Evolutionary conservation across 2,797 vertebrate genomes (phyloP).

Genomic region (Acanthiza pusilla): DNA sequence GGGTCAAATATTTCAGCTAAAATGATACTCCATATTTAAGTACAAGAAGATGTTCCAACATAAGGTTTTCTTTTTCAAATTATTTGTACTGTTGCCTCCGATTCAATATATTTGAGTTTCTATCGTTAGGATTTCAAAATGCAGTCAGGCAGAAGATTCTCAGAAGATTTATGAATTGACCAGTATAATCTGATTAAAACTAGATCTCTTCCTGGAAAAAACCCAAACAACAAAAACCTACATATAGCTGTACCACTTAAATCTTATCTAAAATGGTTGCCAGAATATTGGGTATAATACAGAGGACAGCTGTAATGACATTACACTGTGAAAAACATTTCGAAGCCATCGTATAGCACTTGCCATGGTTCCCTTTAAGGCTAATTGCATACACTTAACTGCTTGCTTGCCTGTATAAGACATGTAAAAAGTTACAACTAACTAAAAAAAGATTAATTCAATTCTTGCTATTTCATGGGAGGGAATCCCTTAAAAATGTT

Average conservation of each 20-base stretch:
- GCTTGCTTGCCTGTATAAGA: neutral
- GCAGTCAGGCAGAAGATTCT: neutral
- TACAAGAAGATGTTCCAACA: neutral
- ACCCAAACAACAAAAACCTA: neutral
- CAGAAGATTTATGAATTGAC: neutral
- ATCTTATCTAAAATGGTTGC: neutral
- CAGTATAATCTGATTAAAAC: neutral
- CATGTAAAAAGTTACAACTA: neutral
- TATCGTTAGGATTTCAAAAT: slow-evolving; percentile 6
- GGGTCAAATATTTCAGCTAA: neutral
- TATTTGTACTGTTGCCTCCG: neutral
- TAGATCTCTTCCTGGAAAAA: neutral
- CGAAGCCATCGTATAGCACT: neutral
- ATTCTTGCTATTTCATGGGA: neutral
- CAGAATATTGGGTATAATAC: neutral
- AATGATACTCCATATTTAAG: neutral
- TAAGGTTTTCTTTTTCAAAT: neutral
- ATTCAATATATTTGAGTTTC: neutral
- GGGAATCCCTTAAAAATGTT: neutral
- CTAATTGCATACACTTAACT: neutral
- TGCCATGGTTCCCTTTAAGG: neutral
- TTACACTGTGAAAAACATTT: neutral
- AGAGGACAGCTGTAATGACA: neutral
- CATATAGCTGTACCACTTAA: neutral
- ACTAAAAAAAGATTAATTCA: neutral